These are phyloP conservation scores for Hydrolagus affinis DNA, from an alignment of 2,113 vertebrate species.

Conservation along the genomic window DNA sequence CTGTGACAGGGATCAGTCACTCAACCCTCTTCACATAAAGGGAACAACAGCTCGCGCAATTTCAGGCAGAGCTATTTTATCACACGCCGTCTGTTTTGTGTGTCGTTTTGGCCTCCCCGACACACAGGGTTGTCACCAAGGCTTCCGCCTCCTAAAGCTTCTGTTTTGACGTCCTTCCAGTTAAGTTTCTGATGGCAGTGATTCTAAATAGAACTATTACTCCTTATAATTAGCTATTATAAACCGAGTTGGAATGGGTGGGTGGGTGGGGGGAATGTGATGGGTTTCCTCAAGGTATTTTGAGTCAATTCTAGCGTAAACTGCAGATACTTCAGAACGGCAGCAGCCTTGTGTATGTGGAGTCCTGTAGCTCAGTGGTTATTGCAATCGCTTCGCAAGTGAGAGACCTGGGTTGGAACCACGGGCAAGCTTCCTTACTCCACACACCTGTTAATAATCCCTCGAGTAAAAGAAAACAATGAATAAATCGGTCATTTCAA, in stretches of 20 bases:
- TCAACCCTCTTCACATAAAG: conserved; percentile 17
- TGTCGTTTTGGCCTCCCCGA: background rate
- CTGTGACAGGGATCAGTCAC: conserved; percentile 27
- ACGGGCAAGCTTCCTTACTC: too few relatives aligned
- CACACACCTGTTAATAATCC: too few relatives aligned
- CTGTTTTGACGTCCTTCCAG: conserved; percentile 7
- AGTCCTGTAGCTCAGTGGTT: too few relatives aligned
- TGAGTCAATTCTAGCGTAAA: background rate
- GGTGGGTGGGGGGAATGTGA: too few relatives aligned
- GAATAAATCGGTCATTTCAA: too few relatives aligned
- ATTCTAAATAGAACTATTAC: conserved; percentile 6
- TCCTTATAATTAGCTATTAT: background rate
- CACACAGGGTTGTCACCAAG: conserved; percentile 15
- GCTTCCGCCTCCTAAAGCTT: conserved; percentile 2
- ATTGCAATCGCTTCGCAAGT: too few relatives aligned
- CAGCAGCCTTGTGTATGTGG: background rate
- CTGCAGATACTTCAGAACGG: background rate
- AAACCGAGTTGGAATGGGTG: background rate
- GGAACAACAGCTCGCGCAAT: background rate
- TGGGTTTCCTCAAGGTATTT: background rate
- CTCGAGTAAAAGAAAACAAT: too few relatives aligned
- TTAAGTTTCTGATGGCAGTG: background rate
- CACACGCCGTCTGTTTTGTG: background rate
- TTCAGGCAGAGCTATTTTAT: conserved; percentile 28
- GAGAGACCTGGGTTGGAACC: too few relatives aligned